Conservation (phyloP, 2,888 invertebrate species). For the Drosophila parthenogenetica region DNA sequence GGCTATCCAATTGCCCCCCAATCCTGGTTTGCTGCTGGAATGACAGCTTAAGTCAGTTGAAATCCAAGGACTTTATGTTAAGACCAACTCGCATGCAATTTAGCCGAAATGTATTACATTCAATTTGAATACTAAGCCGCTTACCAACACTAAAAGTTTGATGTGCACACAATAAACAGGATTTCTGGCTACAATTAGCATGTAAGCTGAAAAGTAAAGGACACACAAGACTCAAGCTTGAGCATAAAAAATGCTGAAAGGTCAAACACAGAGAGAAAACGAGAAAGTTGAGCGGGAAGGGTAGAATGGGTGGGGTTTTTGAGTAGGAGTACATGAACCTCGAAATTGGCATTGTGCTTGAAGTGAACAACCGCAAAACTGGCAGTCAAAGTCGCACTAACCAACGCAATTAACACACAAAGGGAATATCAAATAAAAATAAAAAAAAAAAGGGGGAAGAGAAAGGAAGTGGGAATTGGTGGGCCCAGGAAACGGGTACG, state of each 20-base stretch:
- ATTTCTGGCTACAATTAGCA: conserved; percentile 78
- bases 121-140: conserved; percentile 81
- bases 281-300: background rate
- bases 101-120: conserved; percentile 78
- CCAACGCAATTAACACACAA: conserved; percentile 76
- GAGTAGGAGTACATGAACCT: conserved; percentile 54
- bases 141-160: conserved; percentile 81
- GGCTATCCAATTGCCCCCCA: conserved; percentile 13
- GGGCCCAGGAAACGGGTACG: conserved; percentile 10
- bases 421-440: conserved; percentile 50
- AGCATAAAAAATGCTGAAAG: conserved; percentile 58
- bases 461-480: background rate
- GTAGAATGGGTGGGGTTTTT: background rate
- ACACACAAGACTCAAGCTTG: conserved; percentile 42
- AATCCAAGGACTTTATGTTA: conserved; percentile 70
- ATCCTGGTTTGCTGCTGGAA: conserved; percentile 1
- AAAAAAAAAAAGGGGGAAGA: background rate
- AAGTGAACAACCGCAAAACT: conserved; percentile 54
- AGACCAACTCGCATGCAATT: conserved; percentile 78
- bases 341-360: conserved; percentile 66
- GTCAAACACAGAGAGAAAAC: conserved; percentile 38
- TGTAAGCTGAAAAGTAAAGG: conserved; percentile 64
- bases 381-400: conserved; percentile 57
- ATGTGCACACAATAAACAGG: conserved; percentile 79
- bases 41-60: conserved; percentile 68